Evolutionary conservation across 2,113 vertebrate genomes (phyloP).

Genomic region (Oreochromis spilurus): DNA sequence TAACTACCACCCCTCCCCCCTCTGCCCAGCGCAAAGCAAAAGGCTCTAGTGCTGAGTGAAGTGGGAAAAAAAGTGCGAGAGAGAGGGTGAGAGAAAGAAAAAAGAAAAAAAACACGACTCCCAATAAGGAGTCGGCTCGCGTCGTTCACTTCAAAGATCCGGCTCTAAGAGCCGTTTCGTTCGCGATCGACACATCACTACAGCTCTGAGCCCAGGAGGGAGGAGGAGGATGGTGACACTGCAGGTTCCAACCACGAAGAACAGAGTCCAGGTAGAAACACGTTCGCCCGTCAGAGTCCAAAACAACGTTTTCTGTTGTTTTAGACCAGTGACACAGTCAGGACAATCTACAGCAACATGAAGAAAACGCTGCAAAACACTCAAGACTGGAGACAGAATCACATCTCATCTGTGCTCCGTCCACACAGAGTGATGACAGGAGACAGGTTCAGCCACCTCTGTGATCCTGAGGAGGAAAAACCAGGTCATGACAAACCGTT

Average conservation of each 20-base stretch:
- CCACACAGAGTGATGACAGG: background rate
- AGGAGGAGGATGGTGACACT: background rate
- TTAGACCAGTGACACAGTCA: background rate
- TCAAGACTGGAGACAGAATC: background rate
- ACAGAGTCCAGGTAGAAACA: background rate
- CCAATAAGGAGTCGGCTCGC: too few species aligned
- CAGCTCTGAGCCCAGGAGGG: background rate
- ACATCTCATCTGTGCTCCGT: background rate
- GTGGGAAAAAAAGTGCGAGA: too few species aligned
- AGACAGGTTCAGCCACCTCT: background rate
- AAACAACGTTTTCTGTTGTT: background rate
- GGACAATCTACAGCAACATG: accelerated
- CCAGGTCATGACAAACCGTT: background rate
- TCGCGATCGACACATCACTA: too few species aligned
- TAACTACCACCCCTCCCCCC: too few species aligned
- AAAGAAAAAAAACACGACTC: too few species aligned
- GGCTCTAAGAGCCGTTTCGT: too few species aligned
- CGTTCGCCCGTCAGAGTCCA: background rate
- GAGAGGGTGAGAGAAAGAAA: too few species aligned
- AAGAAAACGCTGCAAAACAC: background rate
- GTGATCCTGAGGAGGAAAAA: background rate
- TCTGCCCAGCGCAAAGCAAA: too few species aligned
- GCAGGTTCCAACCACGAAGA: background rate
- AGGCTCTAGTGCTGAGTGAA: too few species aligned
- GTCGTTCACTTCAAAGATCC: too few species aligned